phyloP scores from a whole-genome alignment of 53 echinoderm and acorn worm species.

The Echinarachnius parma region DNA sequence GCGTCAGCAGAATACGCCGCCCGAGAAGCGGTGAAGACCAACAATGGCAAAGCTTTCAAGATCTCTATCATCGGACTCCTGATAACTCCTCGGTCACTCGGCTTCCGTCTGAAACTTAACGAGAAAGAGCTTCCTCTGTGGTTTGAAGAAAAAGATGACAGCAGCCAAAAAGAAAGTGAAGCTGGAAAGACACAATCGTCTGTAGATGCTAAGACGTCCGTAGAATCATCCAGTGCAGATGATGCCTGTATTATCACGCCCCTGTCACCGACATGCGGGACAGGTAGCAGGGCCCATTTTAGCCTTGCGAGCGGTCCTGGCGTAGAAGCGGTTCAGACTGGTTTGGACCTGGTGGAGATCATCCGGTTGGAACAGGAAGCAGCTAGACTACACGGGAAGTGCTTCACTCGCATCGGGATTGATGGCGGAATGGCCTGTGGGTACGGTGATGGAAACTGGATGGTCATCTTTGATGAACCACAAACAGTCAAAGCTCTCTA shows the following conservation, averaged over 20 bases:
- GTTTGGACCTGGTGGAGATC: conserved; percentile 65
- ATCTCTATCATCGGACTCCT: conserved; percentile 77
- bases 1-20: conserved; percentile 53
- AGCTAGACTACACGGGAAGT: not conserved
- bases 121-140: conserved; percentile 58
- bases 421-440: conserved; percentile 47
- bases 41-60: conserved; percentile 51
- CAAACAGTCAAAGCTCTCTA: conserved; percentile 46
- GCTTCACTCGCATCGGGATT: conserved; percentile 15
- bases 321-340: conserved; percentile 68
- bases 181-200: not conserved
- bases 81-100: conserved; percentile 75
- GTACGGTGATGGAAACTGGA: conserved; percentile 78
- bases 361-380: conserved; percentile 66
- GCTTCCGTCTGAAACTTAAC: conserved; percentile 63
- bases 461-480: conserved; percentile 63
- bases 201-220: not conserved
- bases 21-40: conserved; percentile 13
- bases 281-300: conserved; percentile 79
- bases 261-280: conserved; percentile 73
- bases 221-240: not conserved
- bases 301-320: conserved; percentile 54
- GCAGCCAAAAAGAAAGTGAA: not conserved
- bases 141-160: conserved; percentile 33
- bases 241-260: conserved; percentile 22